Evolutionary conservation across 1,140 invertebrate genomes (phyloP).

Genomic region (Drosophila kikkawai): DNA sequence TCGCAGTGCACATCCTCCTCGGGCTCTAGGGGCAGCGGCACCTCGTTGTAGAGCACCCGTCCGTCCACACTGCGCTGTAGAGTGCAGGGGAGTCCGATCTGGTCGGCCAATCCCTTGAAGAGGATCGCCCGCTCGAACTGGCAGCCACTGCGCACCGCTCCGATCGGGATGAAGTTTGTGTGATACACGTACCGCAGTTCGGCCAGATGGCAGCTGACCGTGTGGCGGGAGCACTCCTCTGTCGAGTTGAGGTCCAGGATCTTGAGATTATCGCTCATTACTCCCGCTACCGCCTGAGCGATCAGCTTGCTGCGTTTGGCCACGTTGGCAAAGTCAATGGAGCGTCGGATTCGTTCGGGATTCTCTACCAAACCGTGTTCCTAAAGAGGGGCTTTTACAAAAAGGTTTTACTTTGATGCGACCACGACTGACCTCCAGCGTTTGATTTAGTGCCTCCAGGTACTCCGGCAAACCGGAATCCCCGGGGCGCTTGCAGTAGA

Average conservation of each 20-base stretch:
- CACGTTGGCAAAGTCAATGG: constrained; percentile 76
- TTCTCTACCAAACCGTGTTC: constrained; percentile 66
- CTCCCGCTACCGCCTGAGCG: constrained; percentile 62
- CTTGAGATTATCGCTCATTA: constrained; percentile 58
- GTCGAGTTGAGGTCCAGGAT: constrained; percentile 68
- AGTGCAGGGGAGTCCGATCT: constrained; percentile 87
- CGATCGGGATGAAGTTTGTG: constrained; percentile 87
- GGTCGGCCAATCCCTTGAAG: constrained; percentile 89
- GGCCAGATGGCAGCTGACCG: constrained; percentile 84
- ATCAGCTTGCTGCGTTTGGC: constrained; percentile 67
- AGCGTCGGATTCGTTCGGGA: constrained; percentile 59
- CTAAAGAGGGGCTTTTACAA: constrained; percentile 13
- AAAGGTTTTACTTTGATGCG: not conserved
- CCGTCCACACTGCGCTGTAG: constrained; percentile 86
- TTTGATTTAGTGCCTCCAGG: constrained; percentile 60
- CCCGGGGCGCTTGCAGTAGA: constrained; percentile 70
- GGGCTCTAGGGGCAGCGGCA: constrained; percentile 86
- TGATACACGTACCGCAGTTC: constrained; percentile 71
- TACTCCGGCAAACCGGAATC: constrained; percentile 58
- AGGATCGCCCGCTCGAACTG: constrained; percentile 88
- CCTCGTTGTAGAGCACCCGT: constrained; percentile 87
- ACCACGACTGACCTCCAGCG: constrained; percentile 52
- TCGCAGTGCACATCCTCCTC: constrained; percentile 74
- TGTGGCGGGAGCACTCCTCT: constrained; percentile 84
- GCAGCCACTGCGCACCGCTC: constrained; percentile 87